Evolutionary conservation across 2,888 invertebrate species (phyloP).

Genomic region (Pollenia amentaria): DNA sequence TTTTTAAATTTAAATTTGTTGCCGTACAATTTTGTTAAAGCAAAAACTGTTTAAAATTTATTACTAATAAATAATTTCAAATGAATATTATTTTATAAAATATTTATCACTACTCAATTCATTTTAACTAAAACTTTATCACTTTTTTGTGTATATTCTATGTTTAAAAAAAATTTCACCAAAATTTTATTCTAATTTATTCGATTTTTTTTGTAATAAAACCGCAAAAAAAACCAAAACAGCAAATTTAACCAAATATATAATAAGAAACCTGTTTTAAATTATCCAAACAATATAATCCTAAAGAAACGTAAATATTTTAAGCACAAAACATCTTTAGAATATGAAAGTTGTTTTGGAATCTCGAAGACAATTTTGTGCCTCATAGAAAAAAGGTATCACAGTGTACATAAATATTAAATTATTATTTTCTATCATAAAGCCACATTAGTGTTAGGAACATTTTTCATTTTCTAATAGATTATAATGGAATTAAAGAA

Average conservation of each 20-base stretch:
- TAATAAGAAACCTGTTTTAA: not conserved
- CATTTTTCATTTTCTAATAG: too few relatives aligned
- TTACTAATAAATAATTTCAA: not conserved
- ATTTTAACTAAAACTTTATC: not conserved
- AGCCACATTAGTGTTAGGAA: too few relatives aligned
- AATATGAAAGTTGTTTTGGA: too few relatives aligned
- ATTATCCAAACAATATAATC: too few relatives aligned
- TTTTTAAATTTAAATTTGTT: not conserved
- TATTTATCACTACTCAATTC: not conserved
- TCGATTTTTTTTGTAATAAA: not conserved
- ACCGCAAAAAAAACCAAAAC: not conserved
- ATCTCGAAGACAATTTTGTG: too few relatives aligned
- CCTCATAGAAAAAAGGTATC: too few relatives aligned
- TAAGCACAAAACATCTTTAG: too few relatives aligned
- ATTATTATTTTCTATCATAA: too few relatives aligned
- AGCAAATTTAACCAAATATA: constrained; percentile 9
- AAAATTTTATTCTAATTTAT: not conserved
- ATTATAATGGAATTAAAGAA: too few relatives aligned
- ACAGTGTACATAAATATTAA: too few relatives aligned
- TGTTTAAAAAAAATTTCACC: not conserved
- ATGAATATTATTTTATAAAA: not conserved
- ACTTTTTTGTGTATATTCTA: not conserved
- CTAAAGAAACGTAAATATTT: too few relatives aligned
- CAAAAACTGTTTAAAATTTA: not conserved
- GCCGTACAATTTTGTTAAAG: not conserved